Evolutionary conservation across 2,888 invertebrate species (phyloP).

Genomic region (Drosophila incognita): DNA sequence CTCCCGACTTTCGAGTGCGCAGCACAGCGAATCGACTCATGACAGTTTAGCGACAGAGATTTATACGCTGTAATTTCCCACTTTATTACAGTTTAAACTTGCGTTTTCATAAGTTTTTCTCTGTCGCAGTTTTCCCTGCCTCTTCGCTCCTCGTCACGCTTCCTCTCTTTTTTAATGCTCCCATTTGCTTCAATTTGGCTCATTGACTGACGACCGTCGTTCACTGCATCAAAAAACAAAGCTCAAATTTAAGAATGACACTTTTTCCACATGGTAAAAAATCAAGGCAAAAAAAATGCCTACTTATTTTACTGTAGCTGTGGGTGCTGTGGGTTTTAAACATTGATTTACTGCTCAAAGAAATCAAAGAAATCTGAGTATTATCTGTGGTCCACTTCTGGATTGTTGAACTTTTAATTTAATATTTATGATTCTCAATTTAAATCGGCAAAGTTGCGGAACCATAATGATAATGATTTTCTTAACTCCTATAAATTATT

Average conservation of each 20-base stretch:
- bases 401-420: not conserved
- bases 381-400: not conserved
- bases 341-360: not conserved
- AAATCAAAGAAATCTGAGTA: not conserved
- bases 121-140: conserved; percentile 43
- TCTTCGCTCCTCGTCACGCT: not conserved
- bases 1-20: conserved; percentile 42
- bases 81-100: conserved; percentile 80
- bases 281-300: not conserved
- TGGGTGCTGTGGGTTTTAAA: conserved; percentile 1
- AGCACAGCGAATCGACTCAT: conserved; percentile 39
- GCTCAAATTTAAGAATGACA: not conserved
- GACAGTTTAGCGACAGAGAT: conserved; percentile 80
- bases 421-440: not conserved
- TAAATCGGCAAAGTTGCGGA: not conserved
- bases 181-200: conserved; percentile 63
- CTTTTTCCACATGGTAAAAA: conserved; percentile 16
- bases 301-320: conserved; percentile 1
- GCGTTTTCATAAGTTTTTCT: conserved; percentile 75
- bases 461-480: not conserved
- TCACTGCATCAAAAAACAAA: conserved; percentile 1
- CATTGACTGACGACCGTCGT: conserved; percentile 34
- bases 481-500: not conserved
- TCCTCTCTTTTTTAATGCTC: conserved; percentile 43
- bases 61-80: conserved; percentile 79